phyloP scores from a whole-genome alignment of 2,113 vertebrate genomes.

The Gallinago media region DNA sequence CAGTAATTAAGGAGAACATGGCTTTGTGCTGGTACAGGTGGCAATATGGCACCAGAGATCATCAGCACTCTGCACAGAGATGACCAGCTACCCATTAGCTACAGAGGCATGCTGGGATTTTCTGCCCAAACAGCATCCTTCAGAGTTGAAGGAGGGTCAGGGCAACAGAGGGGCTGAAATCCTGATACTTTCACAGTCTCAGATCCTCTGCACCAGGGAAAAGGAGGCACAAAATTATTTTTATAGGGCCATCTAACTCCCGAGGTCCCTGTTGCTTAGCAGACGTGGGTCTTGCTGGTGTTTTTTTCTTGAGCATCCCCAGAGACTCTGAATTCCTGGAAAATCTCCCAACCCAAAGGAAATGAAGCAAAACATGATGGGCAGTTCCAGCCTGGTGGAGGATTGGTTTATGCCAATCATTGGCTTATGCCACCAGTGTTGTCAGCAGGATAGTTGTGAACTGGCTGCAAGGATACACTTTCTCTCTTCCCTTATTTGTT shows the following conservation, averaged over 20 bases:
- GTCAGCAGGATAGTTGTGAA: background rate
- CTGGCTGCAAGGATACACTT: background rate
- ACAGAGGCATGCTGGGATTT: background rate
- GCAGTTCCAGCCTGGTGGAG: background rate
- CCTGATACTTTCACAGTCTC: background rate
- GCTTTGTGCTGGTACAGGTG: conserved; percentile 30
- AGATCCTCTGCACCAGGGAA: background rate
- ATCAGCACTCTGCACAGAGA: background rate
- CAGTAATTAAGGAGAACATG: conserved; percentile 43
- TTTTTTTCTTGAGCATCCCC: background rate
- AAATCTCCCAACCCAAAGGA: background rate
- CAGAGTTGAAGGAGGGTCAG: background rate
- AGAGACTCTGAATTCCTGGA: background rate
- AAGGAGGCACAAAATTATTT: background rate
- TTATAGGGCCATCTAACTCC: background rate
- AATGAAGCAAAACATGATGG: background rate
- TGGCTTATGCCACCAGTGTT: background rate
- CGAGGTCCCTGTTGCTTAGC: background rate
- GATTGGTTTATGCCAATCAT: background rate
- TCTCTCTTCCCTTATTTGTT: background rate
- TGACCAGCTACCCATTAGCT: background rate
- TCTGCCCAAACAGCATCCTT: background rate
- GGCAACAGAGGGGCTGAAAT: background rate
- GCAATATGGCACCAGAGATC: background rate
- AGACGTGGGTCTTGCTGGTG: background rate